Base-by-base conservation (phyloP, 2,888 invertebrate species). In the Oeneis ivallda region DNA sequence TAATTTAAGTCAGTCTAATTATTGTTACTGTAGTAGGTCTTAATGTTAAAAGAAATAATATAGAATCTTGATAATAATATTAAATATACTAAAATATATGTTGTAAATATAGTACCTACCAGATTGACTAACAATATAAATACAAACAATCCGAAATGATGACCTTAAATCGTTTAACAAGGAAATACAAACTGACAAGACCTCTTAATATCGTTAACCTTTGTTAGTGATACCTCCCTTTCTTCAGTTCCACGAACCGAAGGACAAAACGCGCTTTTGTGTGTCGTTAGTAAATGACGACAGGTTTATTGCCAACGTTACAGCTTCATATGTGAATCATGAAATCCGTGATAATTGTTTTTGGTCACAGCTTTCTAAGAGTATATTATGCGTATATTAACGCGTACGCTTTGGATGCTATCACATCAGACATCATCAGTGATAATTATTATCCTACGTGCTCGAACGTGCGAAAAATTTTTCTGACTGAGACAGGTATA, bases 291-390 rank as follows among this genome's bases (percentile, higher is more conserved):
- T 72, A 65, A 64, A 64, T 65, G 77, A 70, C 74, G 81, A 84
- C 79, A 76, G 79, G 75, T 79, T 83, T 83, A 84, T 74, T 72
- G 70, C 67, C 68, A 52, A 67, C 70, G 70, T 66, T 74, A 73
- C 67, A 74, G 71, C 69, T 61, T 72, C 67, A 54, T 58, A 70
- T 47, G 67, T 70, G 65, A 65, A 65, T 68, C 66, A 69, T 66
- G 52, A 59, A 66, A 61, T 66, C 57, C 53, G 47, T 52, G 17
- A 49, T 66, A 64, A 64, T 66, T 37, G 53, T 56, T 63, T n/a
- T 49, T 41, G 13, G 34, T 13, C 19, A 1, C 9, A 41, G 41
- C 11, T 56, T 19, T 41, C 15, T 37, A 19, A 9, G 10, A 15
- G 17, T 47, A 26, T 26, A 26, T 4, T 26, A 26, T 26, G 26